Conservation (phyloP, 1,140 invertebrate genomes). For the Drosophila bocki region DNA sequence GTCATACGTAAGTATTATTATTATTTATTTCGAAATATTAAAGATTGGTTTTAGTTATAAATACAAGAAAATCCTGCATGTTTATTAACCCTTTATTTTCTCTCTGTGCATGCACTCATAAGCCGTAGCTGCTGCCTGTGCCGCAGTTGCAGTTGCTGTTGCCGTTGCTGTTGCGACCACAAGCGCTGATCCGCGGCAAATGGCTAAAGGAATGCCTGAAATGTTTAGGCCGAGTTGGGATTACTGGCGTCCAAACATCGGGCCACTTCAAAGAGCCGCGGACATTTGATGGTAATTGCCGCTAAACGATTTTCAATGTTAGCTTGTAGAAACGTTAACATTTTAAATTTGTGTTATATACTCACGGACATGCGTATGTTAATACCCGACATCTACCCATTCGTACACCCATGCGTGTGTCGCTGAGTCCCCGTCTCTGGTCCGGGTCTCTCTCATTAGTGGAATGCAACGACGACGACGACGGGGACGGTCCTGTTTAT, state of each 20-base stretch:
- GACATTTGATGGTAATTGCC: slow-evolving; percentile 83
- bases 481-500: slow-evolving; percentile 26
- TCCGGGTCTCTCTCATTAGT: slow-evolving; percentile 35
- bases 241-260: slow-evolving; percentile 82
- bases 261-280: slow-evolving; percentile 70
- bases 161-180: slow-evolving; percentile 29
- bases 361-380: slow-evolving; percentile 70
- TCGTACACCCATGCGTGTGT: slow-evolving; percentile 44
- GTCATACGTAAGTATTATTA: too few species aligned
- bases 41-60: neutral
- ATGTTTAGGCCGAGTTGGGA: slow-evolving; percentile 79
- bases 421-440: slow-evolving; percentile 8
- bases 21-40: neutral
- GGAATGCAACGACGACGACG: slow-evolving; percentile 25
- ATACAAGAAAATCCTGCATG: neutral
- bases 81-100: neutral
- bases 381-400: slow-evolving; percentile 45
- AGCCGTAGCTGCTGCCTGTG: slow-evolving; percentile 3
- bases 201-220: slow-evolving; percentile 76
- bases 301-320: slow-evolving; percentile 83
- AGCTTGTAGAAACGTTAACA: slow-evolving; percentile 81
- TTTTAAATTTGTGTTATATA: slow-evolving; percentile 84
- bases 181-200: slow-evolving; percentile 61
- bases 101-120: slow-evolving; percentile 14
- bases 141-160: slow-evolving; percentile 34